Evolutionary conservation across 2,113 vertebrate species (phyloP).

Genomic region (Sinocyclocheilus anshuiensis): DNA sequence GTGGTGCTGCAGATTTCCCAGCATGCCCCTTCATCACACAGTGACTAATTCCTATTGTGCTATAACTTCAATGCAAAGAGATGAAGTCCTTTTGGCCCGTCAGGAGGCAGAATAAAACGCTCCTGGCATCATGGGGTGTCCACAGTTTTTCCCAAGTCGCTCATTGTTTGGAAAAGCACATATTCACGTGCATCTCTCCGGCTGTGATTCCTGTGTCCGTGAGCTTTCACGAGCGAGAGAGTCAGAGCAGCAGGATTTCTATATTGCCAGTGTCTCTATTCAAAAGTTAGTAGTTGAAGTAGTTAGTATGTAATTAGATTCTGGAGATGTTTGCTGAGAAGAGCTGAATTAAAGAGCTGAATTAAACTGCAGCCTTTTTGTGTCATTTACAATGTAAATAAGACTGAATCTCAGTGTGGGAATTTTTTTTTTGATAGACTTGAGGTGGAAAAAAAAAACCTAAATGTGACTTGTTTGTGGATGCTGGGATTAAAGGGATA

Average conservation of each 20-base stretch:
- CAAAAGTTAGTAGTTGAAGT: constrained; percentile 27
- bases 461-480: constrained; percentile 83
- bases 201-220: not conserved
- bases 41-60: constrained; percentile 39
- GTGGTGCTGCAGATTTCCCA: constrained; percentile 35
- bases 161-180: constrained; percentile 28
- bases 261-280: constrained; percentile 12
- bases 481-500: constrained; percentile 80
- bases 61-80: constrained; percentile 25
- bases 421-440: constrained; percentile 74
- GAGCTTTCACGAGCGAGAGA: constrained; percentile 20
- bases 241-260: constrained; percentile 29
- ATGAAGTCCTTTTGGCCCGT: constrained; percentile 20
- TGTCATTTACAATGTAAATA: constrained; percentile 77
- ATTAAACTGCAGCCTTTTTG: constrained; percentile 63
- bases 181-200: constrained; percentile 13
- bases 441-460: constrained; percentile 69
- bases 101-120: constrained; percentile 26
- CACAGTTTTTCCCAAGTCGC: constrained; percentile 22
- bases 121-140: constrained; percentile 24
- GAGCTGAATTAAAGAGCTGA: constrained; percentile 64
- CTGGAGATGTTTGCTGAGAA: constrained; percentile 53
- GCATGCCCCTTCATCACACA: constrained; percentile 44
- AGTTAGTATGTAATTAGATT: constrained; percentile 52
- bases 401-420: constrained; percentile 76